Evolutionary conservation across 2,888 invertebrate genomes (phyloP).

Genomic region (Troilus luridus): DNA sequence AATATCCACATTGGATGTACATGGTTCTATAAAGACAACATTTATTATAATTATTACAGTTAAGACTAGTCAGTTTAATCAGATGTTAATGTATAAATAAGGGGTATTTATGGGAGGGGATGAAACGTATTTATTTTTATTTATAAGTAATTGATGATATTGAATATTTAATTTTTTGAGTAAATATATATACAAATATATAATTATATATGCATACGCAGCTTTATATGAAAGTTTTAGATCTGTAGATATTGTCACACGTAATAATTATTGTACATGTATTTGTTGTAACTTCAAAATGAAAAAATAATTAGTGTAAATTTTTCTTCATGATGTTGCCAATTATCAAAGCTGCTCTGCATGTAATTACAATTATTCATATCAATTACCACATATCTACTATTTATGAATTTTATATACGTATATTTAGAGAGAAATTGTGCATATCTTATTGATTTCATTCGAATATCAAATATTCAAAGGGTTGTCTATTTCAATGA

Average conservation of each 20-base stretch:
- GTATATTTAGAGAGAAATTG: background rate
- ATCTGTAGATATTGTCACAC: constrained; percentile 62
- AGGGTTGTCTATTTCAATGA: constrained; percentile 51
- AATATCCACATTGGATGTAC: constrained; percentile 64
- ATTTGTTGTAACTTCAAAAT: constrained; percentile 57
- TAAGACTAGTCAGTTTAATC: constrained; percentile 65
- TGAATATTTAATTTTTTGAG: constrained; percentile 59
- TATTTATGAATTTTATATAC: constrained; percentile 50
- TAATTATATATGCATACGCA: constrained; percentile 59
- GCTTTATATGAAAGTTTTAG: constrained; percentile 61
- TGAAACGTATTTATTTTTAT: constrained; percentile 65
- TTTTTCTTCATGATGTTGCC: constrained; percentile 64
- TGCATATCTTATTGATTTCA: constrained; percentile 58
- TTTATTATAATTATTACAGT: constrained; percentile 63
- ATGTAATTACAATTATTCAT: constrained; percentile 47
- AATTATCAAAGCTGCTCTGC: constrained; percentile 57
- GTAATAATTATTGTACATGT: constrained; percentile 61
- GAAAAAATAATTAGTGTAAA: constrained; percentile 50
- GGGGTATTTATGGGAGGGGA: constrained; percentile 66
- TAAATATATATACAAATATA: constrained; percentile 55
- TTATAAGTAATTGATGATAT: constrained; percentile 59
- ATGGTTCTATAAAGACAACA: constrained; percentile 64
- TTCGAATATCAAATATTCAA: background rate
- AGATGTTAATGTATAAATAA: constrained; percentile 65
- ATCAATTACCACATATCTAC: constrained; percentile 56